Evolutionary conservation across 2,113 vertebrate genomes (phyloP).

Genomic region (Microcebus ravelobensis): DNA sequence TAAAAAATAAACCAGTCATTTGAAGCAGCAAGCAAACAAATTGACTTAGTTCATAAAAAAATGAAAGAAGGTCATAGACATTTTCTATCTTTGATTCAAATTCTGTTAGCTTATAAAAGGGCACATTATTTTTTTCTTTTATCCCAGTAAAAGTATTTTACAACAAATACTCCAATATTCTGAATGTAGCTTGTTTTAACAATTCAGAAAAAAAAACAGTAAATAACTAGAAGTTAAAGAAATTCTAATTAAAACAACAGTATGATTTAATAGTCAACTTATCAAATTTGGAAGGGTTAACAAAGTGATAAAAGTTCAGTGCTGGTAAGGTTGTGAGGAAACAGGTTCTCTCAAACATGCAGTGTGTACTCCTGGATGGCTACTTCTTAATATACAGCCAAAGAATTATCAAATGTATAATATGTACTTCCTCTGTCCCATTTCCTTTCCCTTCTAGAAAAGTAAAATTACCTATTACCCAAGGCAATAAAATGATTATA

Average conservation of each 20-base stretch:
- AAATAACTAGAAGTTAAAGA: not conserved
- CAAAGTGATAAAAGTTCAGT: not conserved
- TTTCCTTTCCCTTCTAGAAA: not conserved
- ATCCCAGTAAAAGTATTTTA: not conserved
- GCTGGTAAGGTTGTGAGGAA: not conserved
- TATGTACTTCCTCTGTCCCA: not conserved
- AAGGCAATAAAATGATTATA: not conserved
- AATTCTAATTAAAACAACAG: not conserved
- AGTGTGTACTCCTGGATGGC: not conserved
- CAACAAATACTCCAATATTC: not conserved
- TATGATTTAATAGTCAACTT: not conserved
- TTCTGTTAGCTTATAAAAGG: conserved; percentile 2
- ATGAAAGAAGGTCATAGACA: not conserved
- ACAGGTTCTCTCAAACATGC: not conserved
- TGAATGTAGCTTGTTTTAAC: not conserved
- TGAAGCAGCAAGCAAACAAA: conserved; percentile 45
- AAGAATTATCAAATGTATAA: not conserved
- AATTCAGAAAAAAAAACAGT: not conserved
- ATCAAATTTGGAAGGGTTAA: conserved; percentile 12
- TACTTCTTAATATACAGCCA: not conserved
- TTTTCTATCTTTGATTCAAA: conserved; percentile 17
- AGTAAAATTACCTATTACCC: not conserved
- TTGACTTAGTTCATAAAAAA: conserved; percentile 49
- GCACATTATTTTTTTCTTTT: not conserved
- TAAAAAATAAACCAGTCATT: conserved; percentile 42